phyloP scores from a whole-genome alignment of 1,140 invertebrate species.

The Triops longicaudatus region DNA sequence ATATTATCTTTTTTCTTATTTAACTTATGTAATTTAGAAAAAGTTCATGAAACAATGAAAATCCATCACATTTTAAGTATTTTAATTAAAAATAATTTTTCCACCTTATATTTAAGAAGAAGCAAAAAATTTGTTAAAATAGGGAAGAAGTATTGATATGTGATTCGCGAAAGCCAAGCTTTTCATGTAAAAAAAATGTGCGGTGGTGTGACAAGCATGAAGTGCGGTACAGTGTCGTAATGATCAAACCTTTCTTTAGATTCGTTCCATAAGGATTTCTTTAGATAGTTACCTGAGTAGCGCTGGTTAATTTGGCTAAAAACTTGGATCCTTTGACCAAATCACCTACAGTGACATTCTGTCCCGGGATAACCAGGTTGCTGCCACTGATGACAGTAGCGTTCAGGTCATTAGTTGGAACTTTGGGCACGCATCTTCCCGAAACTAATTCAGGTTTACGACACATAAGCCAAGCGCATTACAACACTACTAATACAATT shows the following conservation, averaged over 20 bases:
- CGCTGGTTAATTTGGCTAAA: conserved; percentile 24
- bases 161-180: background rate
- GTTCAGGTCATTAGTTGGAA: conserved; percentile 8
- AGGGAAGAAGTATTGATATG: background rate
- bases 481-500: no score
- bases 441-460: conserved; percentile 7
- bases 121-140: conserved; percentile 9
- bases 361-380: background rate
- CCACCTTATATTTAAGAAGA: background rate
- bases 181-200: background rate
- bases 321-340: conserved; percentile 22
- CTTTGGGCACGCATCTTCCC: conserved; percentile 21
- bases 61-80: no score
- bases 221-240: background rate
- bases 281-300: conserved; percentile 17
- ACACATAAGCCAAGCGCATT: background rate
- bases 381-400: conserved; percentile 3
- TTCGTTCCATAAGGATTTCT: background rate
- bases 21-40: no score
- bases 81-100: background rate
- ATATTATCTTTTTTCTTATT: no score
- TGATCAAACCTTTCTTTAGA: background rate
- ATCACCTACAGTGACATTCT: conserved; percentile 9
- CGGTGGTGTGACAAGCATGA: background rate
- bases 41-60: no score